Conservation (phyloP, 2,888 invertebrate genomes). For the Rhamnusium bicolor region DNA sequence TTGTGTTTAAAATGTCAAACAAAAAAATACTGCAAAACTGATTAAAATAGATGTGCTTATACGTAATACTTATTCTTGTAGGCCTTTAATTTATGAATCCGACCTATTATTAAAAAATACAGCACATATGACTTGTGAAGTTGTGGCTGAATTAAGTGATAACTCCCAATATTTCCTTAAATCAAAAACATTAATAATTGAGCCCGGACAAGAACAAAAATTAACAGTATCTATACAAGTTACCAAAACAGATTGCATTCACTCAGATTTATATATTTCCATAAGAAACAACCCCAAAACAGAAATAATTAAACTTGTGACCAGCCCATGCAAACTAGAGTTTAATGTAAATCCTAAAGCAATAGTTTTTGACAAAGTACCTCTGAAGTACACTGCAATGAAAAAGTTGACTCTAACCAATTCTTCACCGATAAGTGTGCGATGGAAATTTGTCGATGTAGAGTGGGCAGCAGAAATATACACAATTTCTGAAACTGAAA, state of each 20-base stretch:
- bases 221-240: constrained; percentile 65
- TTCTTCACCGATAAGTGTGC: constrained; percentile 73
- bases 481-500: constrained; percentile 70
- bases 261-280: constrained; percentile 64
- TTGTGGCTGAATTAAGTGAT: constrained; percentile 70
- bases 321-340: constrained; percentile 73
- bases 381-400: constrained; percentile 40
- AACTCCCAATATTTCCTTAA: constrained; percentile 71
- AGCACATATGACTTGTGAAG: constrained; percentile 72
- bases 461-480: constrained; percentile 69
- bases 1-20: no score
- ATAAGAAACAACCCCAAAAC: constrained; percentile 77
- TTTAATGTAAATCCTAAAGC: constrained; percentile 69
- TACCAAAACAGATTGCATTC: constrained; percentile 60
- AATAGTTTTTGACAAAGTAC: constrained; percentile 71
- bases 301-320: constrained; percentile 72
- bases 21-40: no score
- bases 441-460: constrained; percentile 73
- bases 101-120: constrained; percentile 74
- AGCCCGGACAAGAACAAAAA: constrained; percentile 59
- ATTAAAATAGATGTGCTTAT: no score
- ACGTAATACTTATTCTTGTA: no score
- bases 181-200: constrained; percentile 59
- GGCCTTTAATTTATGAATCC: constrained; percentile 39
- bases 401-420: constrained; percentile 73